Conservation (phyloP, 2,888 invertebrate genomes). For the Melanophora roralis region DNA sequence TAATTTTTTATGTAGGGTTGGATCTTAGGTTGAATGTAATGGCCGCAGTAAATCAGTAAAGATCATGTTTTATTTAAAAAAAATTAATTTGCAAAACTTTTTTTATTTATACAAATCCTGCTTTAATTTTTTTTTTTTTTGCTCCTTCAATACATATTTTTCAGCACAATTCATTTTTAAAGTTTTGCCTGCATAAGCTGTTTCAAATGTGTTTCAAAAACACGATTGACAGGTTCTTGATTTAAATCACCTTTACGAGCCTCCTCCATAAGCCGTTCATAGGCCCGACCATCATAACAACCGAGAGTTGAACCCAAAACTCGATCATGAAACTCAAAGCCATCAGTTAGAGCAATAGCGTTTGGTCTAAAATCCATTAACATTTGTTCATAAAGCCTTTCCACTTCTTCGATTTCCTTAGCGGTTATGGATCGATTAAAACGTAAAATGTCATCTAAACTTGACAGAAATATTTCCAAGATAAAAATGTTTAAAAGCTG, state of each 20-base stretch:
- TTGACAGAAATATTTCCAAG: constrained; percentile 67
- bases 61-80: too few species aligned
- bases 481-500: constrained; percentile 68
- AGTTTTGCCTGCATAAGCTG: constrained; percentile 81
- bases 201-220: constrained; percentile 80
- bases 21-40: too few species aligned
- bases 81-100: too few species aligned
- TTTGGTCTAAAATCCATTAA: constrained; percentile 87
- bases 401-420: constrained; percentile 77
- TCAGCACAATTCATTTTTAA: constrained; percentile 36
- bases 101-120: too few species aligned
- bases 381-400: constrained; percentile 83
- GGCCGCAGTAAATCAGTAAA: too few species aligned
- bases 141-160: too few species aligned
- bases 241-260: constrained; percentile 90
- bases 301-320: constrained; percentile 87
- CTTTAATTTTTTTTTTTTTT: too few species aligned
- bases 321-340: constrained; percentile 91
- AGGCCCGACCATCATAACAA: constrained; percentile 89
- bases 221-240: constrained; percentile 84
- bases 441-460: constrained; percentile 67
- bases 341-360: constrained; percentile 93
- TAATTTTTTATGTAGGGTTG: too few species aligned
- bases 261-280: constrained; percentile 87
- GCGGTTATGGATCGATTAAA: constrained; percentile 64